These are phyloP conservation scores for Myotis myotis DNA, from an alignment of 2,797 vertebrate species.

Conservation along the genomic window DNA sequence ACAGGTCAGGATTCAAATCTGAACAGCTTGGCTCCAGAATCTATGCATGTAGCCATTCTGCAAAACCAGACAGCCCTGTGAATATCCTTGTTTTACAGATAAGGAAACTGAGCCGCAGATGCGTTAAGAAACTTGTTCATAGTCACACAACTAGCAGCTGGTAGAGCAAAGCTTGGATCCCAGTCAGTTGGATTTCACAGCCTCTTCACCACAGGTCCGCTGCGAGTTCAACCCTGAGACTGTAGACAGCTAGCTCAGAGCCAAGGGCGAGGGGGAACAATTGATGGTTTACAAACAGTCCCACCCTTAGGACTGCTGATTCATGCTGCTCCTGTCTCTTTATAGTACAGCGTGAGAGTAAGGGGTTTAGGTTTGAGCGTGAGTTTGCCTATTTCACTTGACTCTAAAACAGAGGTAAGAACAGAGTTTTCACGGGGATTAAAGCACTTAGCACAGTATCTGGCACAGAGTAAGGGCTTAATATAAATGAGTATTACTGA, in stretches of 20 bases:
- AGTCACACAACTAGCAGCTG: not conserved
- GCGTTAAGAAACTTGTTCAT: not conserved
- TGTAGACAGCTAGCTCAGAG: not conserved
- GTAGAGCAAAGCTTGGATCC: not conserved
- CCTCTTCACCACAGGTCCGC: not conserved
- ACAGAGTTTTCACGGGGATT: not conserved
- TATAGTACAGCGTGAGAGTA: not conserved
- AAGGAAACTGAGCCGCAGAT: not conserved
- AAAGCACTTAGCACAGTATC: not conserved
- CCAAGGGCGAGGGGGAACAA: not conserved
- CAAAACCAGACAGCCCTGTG: not conserved
- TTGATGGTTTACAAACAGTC: not conserved
- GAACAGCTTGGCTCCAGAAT: not conserved
- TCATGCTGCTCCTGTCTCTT: not conserved
- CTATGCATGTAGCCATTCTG: not conserved
- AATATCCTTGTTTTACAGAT: not conserved
- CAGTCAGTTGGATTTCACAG: not conserved
- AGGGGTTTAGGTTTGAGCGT: not conserved
- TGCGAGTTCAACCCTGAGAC: not conserved
- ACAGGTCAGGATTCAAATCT: not conserved
- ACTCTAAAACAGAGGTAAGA: not conserved
- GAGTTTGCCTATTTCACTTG: not conserved
- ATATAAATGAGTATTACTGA: not conserved
- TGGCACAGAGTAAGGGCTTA: not conserved
- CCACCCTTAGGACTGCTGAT: not conserved